Conservation (phyloP, 2,888 invertebrate species). For the Herminia tarsipennalis region DNA sequence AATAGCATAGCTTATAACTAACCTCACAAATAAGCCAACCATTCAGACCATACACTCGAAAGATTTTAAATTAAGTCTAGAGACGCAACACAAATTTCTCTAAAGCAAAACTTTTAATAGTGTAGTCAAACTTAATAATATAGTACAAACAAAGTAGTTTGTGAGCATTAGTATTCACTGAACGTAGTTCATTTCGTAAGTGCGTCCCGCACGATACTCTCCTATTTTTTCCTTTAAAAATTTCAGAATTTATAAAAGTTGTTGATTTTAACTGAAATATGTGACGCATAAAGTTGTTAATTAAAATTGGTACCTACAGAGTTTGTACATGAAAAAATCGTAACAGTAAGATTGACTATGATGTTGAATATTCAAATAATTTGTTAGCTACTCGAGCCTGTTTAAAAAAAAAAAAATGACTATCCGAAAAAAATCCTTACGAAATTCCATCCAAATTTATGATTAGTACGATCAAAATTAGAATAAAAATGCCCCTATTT, state of each 20-base stretch:
- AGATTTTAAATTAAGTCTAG: slow-evolving; percentile 27
- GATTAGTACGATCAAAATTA: too few relatives aligned
- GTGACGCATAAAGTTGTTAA: slow-evolving; percentile 1
- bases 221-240: slow-evolving; percentile 15
- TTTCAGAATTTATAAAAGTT: slow-evolving; percentile 6
- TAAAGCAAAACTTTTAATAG: slow-evolving; percentile 38
- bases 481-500: too few relatives aligned
- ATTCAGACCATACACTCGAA: slow-evolving; percentile 15
- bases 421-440: too few relatives aligned
- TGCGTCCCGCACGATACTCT: slow-evolving; percentile 14
- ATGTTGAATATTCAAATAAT: too few relatives aligned
- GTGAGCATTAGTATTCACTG: slow-evolving; percentile 37
- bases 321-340: too few relatives aligned
- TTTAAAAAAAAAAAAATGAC: too few relatives aligned
- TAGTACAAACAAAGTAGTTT: slow-evolving; percentile 35
- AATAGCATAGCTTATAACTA: not conserved
- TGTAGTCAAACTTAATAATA: slow-evolving; percentile 42
- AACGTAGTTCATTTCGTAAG: slow-evolving; percentile 22
- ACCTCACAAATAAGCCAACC: slow-evolving; percentile 19
- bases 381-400: too few relatives aligned
- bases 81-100: slow-evolving; percentile 21
- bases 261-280: not conserved
- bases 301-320: not conserved
- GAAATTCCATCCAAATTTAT: too few relatives aligned
- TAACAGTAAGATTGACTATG: too few relatives aligned